Evolutionary conservation across 2,113 vertebrate genomes (phyloP), one percentile per base, ranked within the genome.

Genomic region (Todiramphus saurophagus): DNA sequence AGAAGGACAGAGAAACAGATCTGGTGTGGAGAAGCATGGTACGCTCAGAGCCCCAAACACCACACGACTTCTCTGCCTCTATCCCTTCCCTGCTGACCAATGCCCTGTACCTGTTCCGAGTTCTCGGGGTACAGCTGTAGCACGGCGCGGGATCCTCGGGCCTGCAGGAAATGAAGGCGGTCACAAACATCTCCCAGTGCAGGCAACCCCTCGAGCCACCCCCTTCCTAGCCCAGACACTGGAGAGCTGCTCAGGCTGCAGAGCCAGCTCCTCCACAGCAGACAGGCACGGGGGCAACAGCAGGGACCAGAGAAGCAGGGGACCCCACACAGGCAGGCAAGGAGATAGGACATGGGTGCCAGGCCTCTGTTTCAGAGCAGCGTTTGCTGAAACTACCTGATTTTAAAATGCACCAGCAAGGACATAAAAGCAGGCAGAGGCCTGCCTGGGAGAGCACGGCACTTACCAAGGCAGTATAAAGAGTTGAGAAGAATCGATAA

Each of bases 41-140:
- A 25, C 25, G 43, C 19, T 62, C 55, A 84, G 18, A 87, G 35
- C n/a, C 46, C 55, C 39, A 41, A 41, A 16, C 4, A 50, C 35
- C 8, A 5, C 10, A 12, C 1, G 1, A 33, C 27, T 69, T 18
- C 39, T 62, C 46, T 73, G 53, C 46, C 76, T 68, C 43, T 5
- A 9, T 4, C n/a, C 51, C 53, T 13, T 50, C 35, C 78, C 16
- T 13, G 11, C 33, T 41, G 27, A 35, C 4, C 18, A 33, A 28
- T 85, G 24, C 96, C 44, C 46, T 27, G 55, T 97, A 99, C 99
- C 99, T 99, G 99, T 88, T 99, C 98, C 0, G 99, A 98, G 97
- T 99, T 99, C 96, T 99, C 99, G 0, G 99, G 99, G 91, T 99
- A 99, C 63, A 99, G 79, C 97, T 99, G 99, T 85, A 99, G 98